Percentiles rank a stretch among this genome's conserved stretches.
These are phyloP conservation scores for Peromyscus attwateri DNA, from an alignment of 2,797 vertebrate genomes.

Conservation along the genomic window DNA sequence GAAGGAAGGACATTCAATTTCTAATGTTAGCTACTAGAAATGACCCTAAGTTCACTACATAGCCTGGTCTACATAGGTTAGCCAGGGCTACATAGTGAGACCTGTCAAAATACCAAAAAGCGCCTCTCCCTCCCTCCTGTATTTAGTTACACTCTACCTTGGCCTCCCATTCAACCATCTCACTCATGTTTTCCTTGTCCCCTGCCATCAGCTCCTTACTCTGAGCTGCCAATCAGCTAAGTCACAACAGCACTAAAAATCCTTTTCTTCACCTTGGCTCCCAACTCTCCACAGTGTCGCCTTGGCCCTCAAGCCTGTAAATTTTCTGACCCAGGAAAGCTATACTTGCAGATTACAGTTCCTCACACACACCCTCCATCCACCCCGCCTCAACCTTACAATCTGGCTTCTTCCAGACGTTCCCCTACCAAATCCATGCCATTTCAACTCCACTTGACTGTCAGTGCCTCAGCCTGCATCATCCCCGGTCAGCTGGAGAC, in stretches of 20 bases:
- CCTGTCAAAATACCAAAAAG: neutral
- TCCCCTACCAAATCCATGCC: neutral
- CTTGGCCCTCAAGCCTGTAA: neutral
- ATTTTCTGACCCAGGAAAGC: neutral
- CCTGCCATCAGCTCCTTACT: neutral
- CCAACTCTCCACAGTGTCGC: neutral
- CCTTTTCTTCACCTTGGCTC: neutral
- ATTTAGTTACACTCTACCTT: neutral
- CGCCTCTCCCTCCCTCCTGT: neutral
- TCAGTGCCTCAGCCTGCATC: neutral
- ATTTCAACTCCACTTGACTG: neutral
- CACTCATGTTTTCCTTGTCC: neutral
- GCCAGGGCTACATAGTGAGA: neutral
- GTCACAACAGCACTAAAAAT: neutral
- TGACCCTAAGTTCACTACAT: neutral
- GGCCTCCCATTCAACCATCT: neutral
- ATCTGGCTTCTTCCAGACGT: neutral
- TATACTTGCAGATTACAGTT: neutral
- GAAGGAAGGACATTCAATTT: neutral
- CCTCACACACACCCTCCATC: neutral
- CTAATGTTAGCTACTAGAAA: neutral
- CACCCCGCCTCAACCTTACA: neutral
- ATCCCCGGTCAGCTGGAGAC: neutral
- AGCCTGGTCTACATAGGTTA: neutral
- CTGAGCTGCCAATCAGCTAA: neutral